A percentile compares a stretch with the other conserved stretches of the same genome.
These are phyloP conservation scores for Aphyosemion australe DNA, from an alignment of 2,113 vertebrate genomes.

Conservation along the genomic window DNA sequence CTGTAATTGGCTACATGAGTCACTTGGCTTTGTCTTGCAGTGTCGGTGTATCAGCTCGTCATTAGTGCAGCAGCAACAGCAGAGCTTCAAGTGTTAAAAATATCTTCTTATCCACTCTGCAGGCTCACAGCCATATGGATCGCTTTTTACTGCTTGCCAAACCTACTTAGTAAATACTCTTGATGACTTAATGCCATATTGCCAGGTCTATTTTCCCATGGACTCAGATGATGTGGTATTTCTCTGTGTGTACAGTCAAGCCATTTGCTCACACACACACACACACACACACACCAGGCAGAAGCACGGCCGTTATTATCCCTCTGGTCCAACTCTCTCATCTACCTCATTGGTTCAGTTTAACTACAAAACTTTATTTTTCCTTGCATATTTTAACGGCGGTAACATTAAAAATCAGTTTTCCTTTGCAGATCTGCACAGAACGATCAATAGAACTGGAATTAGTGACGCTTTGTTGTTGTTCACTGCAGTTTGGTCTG, in stretches of 20 bases:
- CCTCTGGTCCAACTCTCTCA: slow-evolving; percentile 22
- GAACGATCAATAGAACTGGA: slow-evolving; percentile 30
- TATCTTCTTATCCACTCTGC: slow-evolving; percentile 40
- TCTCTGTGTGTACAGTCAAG: slow-evolving; percentile 29
- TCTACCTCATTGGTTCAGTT: slow-evolving; percentile 28
- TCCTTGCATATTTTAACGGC: slow-evolving; percentile 40
- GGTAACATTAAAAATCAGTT: slow-evolving; percentile 26
- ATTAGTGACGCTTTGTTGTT: slow-evolving; percentile 10
- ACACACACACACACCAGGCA: slow-evolving; percentile 26
- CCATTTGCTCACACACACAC: slow-evolving; percentile 30
- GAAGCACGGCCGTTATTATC: slow-evolving; percentile 39
- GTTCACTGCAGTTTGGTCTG: neutral
- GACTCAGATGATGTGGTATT: slow-evolving; percentile 51
- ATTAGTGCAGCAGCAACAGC: slow-evolving; percentile 46
- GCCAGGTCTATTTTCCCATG: slow-evolving; percentile 48
- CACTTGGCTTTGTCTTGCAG: slow-evolving; percentile 57
- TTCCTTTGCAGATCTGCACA: slow-evolving; percentile 21
- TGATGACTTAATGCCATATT: slow-evolving; percentile 45
- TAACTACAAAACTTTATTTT: slow-evolving; percentile 40
- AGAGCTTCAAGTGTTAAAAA: slow-evolving; percentile 48
- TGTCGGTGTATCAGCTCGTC: slow-evolving; percentile 40
- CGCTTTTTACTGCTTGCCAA: slow-evolving; percentile 46
- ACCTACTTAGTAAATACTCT: slow-evolving; percentile 45
- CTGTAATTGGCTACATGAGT: slow-evolving; percentile 62
- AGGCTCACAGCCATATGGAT: slow-evolving; percentile 37